Conservation (phyloP, 1,140 invertebrate genomes). For the Cyphomyrmex costatus region DNA sequence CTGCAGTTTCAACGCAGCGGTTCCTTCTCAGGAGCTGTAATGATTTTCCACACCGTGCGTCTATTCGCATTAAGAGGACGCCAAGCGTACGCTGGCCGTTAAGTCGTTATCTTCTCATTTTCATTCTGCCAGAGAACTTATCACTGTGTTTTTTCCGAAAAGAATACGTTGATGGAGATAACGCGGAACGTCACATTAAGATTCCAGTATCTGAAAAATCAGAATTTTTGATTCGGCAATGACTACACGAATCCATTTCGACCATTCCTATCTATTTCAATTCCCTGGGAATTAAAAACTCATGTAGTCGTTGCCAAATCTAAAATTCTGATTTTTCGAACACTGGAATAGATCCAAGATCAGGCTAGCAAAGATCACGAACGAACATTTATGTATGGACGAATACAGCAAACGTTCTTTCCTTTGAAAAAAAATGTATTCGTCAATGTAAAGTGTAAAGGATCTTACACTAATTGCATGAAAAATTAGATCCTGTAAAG, state of each 20-base stretch:
- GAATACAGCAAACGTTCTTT: not conserved
- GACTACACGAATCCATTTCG: too few relatives aligned
- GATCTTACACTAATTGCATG: too few relatives aligned
- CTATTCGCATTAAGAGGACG: slow-evolving; percentile 21
- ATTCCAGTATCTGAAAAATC: too few relatives aligned
- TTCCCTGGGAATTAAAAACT: too few relatives aligned
- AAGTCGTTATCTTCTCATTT: not conserved
- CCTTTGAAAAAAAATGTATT: not conserved
- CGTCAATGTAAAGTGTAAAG: not conserved
- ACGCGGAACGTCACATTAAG: not conserved
- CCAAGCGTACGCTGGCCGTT: not conserved
- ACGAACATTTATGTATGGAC: not conserved
- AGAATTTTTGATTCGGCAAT: too few relatives aligned
- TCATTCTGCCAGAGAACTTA: not conserved
- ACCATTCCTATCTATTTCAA: too few relatives aligned
- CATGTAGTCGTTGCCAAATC: too few relatives aligned
- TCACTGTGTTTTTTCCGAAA: not conserved
- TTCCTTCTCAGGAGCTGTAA: slow-evolving; percentile 14
- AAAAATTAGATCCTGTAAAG: too few relatives aligned
- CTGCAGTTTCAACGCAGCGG: slow-evolving; percentile 34
- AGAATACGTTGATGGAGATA: slow-evolving; percentile 5
- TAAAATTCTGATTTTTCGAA: too few relatives aligned
- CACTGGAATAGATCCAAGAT: not conserved
- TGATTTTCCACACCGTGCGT: slow-evolving; percentile 41
- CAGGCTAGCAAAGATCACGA: not conserved